Evolutionary conservation across 2,797 vertebrate species (phyloP), one percentile per base, ranked within the genome.

Genomic region (Lepidocolaptes lacrymiger): DNA sequence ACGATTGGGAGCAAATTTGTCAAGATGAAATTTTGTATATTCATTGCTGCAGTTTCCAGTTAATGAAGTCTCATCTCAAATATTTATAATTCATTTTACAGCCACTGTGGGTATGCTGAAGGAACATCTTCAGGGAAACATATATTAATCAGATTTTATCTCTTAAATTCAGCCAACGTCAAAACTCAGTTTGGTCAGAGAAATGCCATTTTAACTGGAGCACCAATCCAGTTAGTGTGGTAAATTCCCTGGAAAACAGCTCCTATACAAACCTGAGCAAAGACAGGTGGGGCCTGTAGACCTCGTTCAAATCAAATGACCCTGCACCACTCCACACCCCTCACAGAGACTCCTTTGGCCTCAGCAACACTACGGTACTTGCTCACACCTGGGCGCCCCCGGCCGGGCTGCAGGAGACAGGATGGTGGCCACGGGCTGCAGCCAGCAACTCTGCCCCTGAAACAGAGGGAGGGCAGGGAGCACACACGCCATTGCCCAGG

Each of bases 1-100:
- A 95, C n/a, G 51, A 85, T 72, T 51, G 83, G 37, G 16, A 90
- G 69, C 19, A 86, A 85, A 93, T 88, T 91, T 88, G 67, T 94
- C 81, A 93, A 58, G 34, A 92, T 44, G 80, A 69, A 80, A 43
- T 80, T 72, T 62, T 66, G 24, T 19, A 92, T 88, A 85, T 96
- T 95, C 80, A 93, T 75, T 82, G 30, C 77, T 89, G 73, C 56
- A 88, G 34, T 69, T 94, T 77, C 85, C 37, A 92, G 63, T 68
- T 93, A 96, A 82, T 89, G 64, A 96, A 66, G 17, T 74, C 48
- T 93, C 83, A 81, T 58, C 51, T 97, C 49, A 93, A 82, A 95
- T 78, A 90, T 90, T 88, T 83, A 89, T 77, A 75, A 89, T 81
- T 92, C 23, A 88, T 62, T 95, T 55, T 94, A 95, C 41, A 88